Conservation (phyloP, 2,113 vertebrate species). For the Conger conger region DNA sequence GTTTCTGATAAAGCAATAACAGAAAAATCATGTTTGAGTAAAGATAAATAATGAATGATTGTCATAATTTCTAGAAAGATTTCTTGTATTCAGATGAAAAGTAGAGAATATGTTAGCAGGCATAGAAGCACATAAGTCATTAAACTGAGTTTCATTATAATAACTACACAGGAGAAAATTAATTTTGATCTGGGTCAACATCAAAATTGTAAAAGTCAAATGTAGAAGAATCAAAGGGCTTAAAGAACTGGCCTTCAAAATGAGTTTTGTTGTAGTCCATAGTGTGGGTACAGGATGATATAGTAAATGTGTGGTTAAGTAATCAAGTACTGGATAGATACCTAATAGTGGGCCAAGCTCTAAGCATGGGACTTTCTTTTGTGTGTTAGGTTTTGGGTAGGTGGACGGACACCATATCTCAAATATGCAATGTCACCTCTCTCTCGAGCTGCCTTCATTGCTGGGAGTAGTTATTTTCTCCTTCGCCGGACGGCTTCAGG, state of each 20-base stretch:
- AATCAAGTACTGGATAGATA: no score
- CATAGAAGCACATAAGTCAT: no score
- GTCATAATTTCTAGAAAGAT: no score
- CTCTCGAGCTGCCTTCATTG: background rate
- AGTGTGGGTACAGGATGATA: no score
- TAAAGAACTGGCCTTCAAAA: no score
- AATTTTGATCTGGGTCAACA: background rate
- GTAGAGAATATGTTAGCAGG: background rate
- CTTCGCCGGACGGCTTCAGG: conserved; percentile 8
- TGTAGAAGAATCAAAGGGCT: no score
- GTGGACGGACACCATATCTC: conserved; percentile 24
- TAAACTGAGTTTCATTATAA: no score
- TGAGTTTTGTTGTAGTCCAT: no score
- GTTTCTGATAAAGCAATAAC: conserved; percentile 30
- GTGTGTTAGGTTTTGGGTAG: conserved; percentile 7
- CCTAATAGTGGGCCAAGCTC: no score
- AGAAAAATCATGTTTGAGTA: conserved; percentile 7
- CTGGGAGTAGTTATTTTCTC: conserved; percentile 11
- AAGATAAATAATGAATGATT: conserved; percentile 13
- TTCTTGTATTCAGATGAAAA: conserved; percentile 10
- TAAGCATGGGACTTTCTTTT: background rate
- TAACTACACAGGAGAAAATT: no score
- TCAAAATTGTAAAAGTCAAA: no score
- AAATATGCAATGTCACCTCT: conserved; percentile 30
- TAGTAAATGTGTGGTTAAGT: no score